Conservation (phyloP, 2,113 vertebrate genomes). For the Cichladusa arquata region DNA sequence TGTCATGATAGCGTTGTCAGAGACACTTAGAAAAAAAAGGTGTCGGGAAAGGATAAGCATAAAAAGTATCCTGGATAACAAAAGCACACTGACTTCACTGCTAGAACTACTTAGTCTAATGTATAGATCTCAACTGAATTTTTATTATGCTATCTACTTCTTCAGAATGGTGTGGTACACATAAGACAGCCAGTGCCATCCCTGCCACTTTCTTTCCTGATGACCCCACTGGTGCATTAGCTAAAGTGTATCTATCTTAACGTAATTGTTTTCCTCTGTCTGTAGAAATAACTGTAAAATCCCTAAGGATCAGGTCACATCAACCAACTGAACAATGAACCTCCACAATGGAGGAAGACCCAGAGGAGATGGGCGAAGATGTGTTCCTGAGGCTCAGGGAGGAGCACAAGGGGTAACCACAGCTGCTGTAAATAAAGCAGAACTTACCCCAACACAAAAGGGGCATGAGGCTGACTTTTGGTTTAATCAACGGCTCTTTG, state of each 20-base stretch:
- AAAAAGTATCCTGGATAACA: neutral
- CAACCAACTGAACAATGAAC: neutral
- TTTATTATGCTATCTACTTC: neutral
- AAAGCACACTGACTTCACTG: neutral
- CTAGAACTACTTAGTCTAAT: neutral
- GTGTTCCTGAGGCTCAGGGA: neutral
- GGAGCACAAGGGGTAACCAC: neutral
- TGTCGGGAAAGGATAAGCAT: neutral
- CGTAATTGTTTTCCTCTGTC: neutral
- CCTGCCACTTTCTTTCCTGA: constrained; percentile 6
- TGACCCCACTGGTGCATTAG: constrained; percentile 34
- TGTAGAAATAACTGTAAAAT: neutral
- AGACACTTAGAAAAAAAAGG: neutral
- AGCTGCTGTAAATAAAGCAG: neutral
- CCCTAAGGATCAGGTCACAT: neutral
- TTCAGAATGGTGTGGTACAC: neutral
- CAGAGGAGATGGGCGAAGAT: neutral
- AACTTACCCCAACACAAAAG: neutral
- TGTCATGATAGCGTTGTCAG: neutral
- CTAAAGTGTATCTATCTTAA: constrained; percentile 38
- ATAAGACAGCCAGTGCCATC: neutral
- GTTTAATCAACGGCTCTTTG: neutral
- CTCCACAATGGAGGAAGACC: neutral
- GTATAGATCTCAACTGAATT: neutral
- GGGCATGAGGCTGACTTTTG: neutral